Percentiles rank a stretch among this genome's conserved stretches.
Evolutionary conservation across 2,797 vertebrate species (phyloP).

Genomic region (Neopelma chrysocephalum): DNA sequence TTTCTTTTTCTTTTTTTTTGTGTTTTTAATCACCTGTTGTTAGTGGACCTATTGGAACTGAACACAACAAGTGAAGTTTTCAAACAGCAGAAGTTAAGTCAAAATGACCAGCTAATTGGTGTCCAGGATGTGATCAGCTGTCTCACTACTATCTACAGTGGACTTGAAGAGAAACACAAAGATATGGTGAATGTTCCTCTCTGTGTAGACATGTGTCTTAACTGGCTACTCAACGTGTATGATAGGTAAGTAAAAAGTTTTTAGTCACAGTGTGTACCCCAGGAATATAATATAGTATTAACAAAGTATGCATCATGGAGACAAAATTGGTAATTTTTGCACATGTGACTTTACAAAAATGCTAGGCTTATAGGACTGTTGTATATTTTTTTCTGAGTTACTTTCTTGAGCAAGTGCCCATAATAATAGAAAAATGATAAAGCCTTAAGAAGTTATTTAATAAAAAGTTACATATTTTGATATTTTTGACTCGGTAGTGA

Average conservation of each 20-base stretch:
- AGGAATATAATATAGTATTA: not conserved
- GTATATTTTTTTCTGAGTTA: not conserved
- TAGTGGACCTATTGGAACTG: slow-evolving; percentile 94
- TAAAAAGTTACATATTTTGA: not conserved
- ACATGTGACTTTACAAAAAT: not conserved
- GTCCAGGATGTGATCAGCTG: slow-evolving; percentile 94
- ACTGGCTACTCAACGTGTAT: slow-evolving; percentile 97
- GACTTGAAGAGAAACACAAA: slow-evolving; percentile 92
- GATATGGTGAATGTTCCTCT: slow-evolving; percentile 95
- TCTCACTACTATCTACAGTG: slow-evolving; percentile 91
- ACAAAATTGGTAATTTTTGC: not conserved
- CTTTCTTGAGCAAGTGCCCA: not conserved
- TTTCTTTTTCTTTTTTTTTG: not conserved
- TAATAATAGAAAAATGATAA: not conserved
- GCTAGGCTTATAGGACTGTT: not conserved
- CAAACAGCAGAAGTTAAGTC: slow-evolving; percentile 89
- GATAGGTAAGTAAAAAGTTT: slow-evolving; percentile 85
- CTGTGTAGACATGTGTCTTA: slow-evolving; percentile 96
- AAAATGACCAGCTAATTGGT: slow-evolving; percentile 88
- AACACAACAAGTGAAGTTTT: slow-evolving; percentile 90
- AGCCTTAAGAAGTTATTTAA: not conserved
- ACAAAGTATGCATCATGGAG: not conserved
- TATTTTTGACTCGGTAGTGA: not conserved
- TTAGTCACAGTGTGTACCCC: not conserved
- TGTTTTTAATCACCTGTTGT: not conserved